Conservation (phyloP, 1,140 invertebrate genomes). For the Drosophila melanica region DNA sequence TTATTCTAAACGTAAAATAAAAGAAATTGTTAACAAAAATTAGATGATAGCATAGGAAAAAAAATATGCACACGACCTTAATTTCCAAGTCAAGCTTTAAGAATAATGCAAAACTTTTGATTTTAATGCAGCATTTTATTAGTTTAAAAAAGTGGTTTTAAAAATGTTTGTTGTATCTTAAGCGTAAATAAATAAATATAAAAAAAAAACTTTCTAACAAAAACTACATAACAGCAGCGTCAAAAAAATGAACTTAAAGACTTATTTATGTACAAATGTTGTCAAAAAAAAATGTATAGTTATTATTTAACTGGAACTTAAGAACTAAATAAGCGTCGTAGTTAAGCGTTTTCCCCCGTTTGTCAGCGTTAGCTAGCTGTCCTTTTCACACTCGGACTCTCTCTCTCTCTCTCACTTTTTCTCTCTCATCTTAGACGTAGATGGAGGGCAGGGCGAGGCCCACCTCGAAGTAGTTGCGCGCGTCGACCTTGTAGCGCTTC, state of each 20-base stretch:
- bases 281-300: slow-evolving; percentile 16
- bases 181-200: slow-evolving; percentile 62
- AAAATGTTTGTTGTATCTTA: slow-evolving; percentile 42
- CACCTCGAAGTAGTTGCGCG: slow-evolving; percentile 77
- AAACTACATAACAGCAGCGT: slow-evolving; percentile 82
- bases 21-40: slow-evolving; percentile 66
- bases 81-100: not conserved
- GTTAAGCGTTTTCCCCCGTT: slow-evolving; percentile 83
- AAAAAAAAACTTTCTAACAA: slow-evolving; percentile 60
- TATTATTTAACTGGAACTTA: slow-evolving; percentile 49
- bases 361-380: slow-evolving; percentile 68
- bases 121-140: slow-evolving; percentile 57
- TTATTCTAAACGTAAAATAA: too few relatives aligned
- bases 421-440: slow-evolving; percentile 61
- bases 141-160: slow-evolving; percentile 36
- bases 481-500: slow-evolving; percentile 72
- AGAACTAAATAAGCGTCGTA: slow-evolving; percentile 82
- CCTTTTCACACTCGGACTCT: slow-evolving; percentile 6
- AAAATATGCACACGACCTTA: too few relatives aligned
- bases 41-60: slow-evolving; percentile 72
- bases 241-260: slow-evolving; percentile 40
- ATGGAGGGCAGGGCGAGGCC: slow-evolving; percentile 78
- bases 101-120: slow-evolving; percentile 24
- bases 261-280: slow-evolving; percentile 32
- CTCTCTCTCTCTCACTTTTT: slow-evolving; percentile 1